Conservation (phyloP, 2,888 invertebrate species). For the Athrips mouffetella region DNA sequence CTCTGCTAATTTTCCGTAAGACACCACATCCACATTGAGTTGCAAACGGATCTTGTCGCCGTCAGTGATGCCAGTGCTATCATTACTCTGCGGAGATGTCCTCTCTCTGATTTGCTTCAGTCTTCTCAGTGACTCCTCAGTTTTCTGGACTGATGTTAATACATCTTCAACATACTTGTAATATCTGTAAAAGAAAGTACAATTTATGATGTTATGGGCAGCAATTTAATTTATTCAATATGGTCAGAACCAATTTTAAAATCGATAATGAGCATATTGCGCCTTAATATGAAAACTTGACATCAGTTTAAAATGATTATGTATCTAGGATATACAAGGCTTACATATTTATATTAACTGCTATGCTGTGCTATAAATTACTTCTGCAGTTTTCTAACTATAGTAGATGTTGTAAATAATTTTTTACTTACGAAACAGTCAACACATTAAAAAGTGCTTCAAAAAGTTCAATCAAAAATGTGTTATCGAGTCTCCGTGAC, state of each 20-base stretch:
- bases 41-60: slow-evolving; percentile 97
- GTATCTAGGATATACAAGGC: slow-evolving; percentile 8
- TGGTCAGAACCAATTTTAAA: slow-evolving; percentile 2
- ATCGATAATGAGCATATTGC: background rate
- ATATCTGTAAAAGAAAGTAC: slow-evolving; percentile 69
- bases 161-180: slow-evolving; percentile 89
- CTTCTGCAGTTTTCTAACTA: no score
- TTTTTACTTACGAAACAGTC: slow-evolving; percentile 79
- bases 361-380: no score
- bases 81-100: slow-evolving; percentile 60
- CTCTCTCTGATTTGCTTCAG: slow-evolving; percentile 90
- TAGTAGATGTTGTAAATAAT: no score
- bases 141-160: slow-evolving; percentile 94
- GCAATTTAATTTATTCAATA: background rate
- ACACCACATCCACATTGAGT: slow-evolving; percentile 89
- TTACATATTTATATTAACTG: no score
- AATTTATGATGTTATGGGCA: background rate
- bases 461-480: slow-evolving; percentile 52
- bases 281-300: slow-evolving; percentile 5
- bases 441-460: slow-evolving; percentile 68
- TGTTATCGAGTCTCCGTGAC: slow-evolving; percentile 48
- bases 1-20: slow-evolving; percentile 82
- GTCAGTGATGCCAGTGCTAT: slow-evolving; percentile 83
- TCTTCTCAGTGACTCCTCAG: slow-evolving; percentile 94
- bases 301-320: slow-evolving; percentile 7